These are phyloP conservation scores for Baryphthengus martii DNA, from an alignment of 2,113 vertebrate genomes.

Conservation along the genomic window DNA sequence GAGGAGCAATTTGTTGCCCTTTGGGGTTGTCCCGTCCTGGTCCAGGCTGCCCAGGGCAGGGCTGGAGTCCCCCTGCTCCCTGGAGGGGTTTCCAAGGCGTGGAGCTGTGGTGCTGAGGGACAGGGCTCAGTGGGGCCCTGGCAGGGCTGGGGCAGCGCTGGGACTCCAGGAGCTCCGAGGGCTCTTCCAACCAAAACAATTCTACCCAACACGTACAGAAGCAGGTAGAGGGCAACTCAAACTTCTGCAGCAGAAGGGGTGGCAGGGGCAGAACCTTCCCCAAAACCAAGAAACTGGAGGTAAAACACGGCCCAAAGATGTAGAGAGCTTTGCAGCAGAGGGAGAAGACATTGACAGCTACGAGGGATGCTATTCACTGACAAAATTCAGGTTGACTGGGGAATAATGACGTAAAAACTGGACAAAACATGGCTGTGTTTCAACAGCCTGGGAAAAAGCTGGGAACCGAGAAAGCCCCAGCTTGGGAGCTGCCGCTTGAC, in stretches of 20 bases:
- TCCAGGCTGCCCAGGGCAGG: no score
- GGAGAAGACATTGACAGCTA: background rate
- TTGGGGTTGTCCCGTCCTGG: no score
- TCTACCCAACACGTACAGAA: background rate
- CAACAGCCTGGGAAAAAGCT: background rate
- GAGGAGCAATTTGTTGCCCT: no score
- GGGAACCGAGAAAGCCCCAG: background rate
- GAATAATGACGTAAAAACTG: background rate
- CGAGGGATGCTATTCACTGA: rapidly evolving
- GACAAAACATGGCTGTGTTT: background rate
- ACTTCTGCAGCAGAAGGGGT: background rate
- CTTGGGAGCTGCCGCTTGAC: background rate
- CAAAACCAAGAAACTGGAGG: background rate
- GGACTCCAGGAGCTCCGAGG: no score
- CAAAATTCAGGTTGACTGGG: background rate
- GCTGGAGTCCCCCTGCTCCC: no score
- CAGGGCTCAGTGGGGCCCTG: no score
- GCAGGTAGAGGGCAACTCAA: background rate
- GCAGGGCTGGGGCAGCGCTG: no score
- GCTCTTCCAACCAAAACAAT: no score
- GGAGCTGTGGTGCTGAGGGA: no score
- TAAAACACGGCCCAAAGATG: rapidly evolving
- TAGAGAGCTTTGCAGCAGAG: background rate
- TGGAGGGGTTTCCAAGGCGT: no score
- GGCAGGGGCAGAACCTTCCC: no score